A percentile compares a stretch with the other conserved stretches of the same genome.
These are phyloP conservation scores for Lingula anatina DNA, from an alignment of 2,888 invertebrate genomes.

Conservation along the genomic window DNA sequence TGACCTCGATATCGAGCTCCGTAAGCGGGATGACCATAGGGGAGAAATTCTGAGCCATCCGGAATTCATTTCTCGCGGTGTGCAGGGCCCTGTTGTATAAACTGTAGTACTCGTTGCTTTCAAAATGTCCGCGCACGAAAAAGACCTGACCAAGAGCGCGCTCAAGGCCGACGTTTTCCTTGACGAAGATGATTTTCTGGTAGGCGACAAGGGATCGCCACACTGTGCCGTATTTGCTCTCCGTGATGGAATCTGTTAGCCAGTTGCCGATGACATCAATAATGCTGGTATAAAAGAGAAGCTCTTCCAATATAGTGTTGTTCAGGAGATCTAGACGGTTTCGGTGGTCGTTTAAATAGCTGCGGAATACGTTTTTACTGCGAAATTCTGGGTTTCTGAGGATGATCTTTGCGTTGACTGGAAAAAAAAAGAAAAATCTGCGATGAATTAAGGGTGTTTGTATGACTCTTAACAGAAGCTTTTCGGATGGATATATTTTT, in stretches of 20 bases:
- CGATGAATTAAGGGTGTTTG: no score
- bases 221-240: constrained; percentile 26
- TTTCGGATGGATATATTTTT: no score
- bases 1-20: no score
- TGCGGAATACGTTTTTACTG: constrained; percentile 23
- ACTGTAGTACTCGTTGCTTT: no score
- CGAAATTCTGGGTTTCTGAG: constrained; percentile 19
- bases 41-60: no score
- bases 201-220: constrained; percentile 39
- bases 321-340: constrained; percentile 27
- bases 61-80: no score
- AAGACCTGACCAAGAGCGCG: constrained; percentile 33
- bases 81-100: no score
- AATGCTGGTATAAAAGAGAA: constrained; percentile 33
- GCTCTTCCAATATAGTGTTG: constrained; percentile 25
- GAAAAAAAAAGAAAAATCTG: no score
- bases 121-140: constrained; percentile 29
- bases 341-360: constrained; percentile 31
- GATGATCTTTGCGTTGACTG: no score
- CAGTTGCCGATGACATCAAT: constrained; percentile 35
- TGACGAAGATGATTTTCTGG: constrained; percentile 34
- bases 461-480: no score
- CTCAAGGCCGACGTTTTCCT: constrained; percentile 36
- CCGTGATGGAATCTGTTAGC: constrained; percentile 51
- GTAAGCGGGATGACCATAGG: no score